Evolutionary conservation across 2,113 vertebrate genomes (phyloP).

Genomic region (Vanacampus margaritifer): DNA sequence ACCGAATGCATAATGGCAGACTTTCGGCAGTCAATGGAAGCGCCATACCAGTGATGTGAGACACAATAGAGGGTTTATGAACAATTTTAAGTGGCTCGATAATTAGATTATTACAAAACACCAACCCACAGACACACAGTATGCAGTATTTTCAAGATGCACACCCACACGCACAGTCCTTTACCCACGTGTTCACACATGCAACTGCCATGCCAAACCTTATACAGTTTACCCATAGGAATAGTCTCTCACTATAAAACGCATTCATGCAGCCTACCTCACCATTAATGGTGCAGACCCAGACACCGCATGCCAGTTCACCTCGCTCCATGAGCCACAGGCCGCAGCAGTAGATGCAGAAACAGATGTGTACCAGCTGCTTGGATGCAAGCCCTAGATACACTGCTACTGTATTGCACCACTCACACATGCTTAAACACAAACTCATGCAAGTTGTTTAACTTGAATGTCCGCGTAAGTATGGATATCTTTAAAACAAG

Average conservation of each 20-base stretch:
- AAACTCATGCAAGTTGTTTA: slow-evolving; percentile 41
- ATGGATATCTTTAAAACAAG: not conserved
- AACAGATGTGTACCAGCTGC: slow-evolving; percentile 76
- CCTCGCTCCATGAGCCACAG: slow-evolving; percentile 62
- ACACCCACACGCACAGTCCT: slow-evolving; percentile 20
- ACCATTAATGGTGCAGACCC: slow-evolving; percentile 52
- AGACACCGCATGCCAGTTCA: slow-evolving; percentile 69
- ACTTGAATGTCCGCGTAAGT: slow-evolving; percentile 11
- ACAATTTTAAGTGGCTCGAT: slow-evolving; percentile 40
- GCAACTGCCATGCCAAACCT: slow-evolving; percentile 43
- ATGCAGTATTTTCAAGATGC: slow-evolving; percentile 18
- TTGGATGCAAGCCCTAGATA: slow-evolving; percentile 64
- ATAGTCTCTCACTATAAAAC: slow-evolving; percentile 45
- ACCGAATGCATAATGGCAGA: slow-evolving; percentile 41
- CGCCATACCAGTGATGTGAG: slow-evolving; percentile 22
- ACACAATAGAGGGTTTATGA: slow-evolving; percentile 24
- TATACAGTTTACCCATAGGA: slow-evolving; percentile 41
- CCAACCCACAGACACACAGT: slow-evolving; percentile 28
- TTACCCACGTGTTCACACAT: slow-evolving; percentile 12
- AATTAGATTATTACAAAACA: slow-evolving; percentile 46
- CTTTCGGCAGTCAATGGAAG: slow-evolving; percentile 22
- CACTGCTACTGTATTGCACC: slow-evolving; percentile 69
- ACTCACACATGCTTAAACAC: slow-evolving; percentile 38
- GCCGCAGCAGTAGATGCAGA: slow-evolving; percentile 59
- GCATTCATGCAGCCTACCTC: slow-evolving; percentile 57